These are phyloP conservation scores for Mesorhabditis sp. DNA, from an alignment of 2,888 invertebrate genomes.

Conservation along the genomic window DNA sequence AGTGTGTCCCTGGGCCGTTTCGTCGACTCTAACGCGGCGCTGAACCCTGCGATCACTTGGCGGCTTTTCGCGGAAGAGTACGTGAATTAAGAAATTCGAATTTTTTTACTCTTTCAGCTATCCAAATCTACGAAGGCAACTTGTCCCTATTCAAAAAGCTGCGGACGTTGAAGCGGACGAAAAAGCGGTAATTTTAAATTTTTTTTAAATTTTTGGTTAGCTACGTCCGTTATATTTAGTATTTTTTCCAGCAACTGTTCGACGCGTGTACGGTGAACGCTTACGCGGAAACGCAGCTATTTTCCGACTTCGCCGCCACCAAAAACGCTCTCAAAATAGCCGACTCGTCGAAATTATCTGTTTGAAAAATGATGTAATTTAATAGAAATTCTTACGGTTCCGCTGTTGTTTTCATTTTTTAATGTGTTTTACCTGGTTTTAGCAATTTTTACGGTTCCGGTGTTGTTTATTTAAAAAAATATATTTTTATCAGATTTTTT, in stretches of 20 bases:
- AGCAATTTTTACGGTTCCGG: too few species aligned
- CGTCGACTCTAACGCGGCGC: background rate
- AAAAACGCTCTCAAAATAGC: too few species aligned
- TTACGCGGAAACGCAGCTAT: slow-evolving; percentile 26
- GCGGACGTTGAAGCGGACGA: slow-evolving; percentile 7
- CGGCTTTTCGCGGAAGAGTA: slow-evolving; percentile 14
- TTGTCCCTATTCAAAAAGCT: slow-evolving; percentile 14
- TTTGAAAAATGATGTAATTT: too few species aligned
- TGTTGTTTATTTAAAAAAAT: too few species aligned
- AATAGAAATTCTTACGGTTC: too few species aligned
- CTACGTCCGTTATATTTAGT: background rate
- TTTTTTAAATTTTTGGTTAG: background rate
- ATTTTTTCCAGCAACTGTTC: slow-evolving; percentile 20
- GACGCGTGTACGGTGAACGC: slow-evolving; percentile 35
- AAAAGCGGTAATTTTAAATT: background rate
- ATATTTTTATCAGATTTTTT: too few species aligned
- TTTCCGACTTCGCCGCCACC: slow-evolving; percentile 18
- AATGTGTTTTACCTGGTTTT: too few species aligned
- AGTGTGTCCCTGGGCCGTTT: slow-evolving; percentile 15
- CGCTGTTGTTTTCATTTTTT: too few species aligned
- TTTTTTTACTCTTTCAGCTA: background rate
- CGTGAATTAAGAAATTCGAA: background rate
- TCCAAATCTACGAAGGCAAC: background rate
- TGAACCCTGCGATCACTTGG: slow-evolving; percentile 21
- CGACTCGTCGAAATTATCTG: too few species aligned